phyloP scores from a whole-genome alignment of 2,797 vertebrate species.

The Tympanoctomys barrerae region DNA sequence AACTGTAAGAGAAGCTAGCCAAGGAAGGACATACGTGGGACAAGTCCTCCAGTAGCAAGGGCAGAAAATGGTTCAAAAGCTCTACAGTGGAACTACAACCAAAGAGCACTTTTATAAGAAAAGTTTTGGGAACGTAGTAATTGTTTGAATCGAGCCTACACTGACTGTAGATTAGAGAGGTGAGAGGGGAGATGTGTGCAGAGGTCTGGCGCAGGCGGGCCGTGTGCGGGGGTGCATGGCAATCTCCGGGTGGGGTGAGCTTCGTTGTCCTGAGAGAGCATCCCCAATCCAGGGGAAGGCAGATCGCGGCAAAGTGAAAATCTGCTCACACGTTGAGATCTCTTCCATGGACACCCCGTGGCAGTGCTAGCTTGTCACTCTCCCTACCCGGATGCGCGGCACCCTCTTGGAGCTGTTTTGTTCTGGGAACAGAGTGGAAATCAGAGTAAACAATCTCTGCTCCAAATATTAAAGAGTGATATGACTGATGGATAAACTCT shows the following conservation, averaged over 20 bases:
- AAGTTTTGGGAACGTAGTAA: background rate
- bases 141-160: background rate
- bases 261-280: background rate
- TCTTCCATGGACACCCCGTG: background rate
- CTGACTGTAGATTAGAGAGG: no score
- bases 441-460: background rate
- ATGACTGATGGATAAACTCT: background rate
- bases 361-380: background rate
- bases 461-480: background rate
- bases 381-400: background rate
- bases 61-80: background rate
- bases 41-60: background rate
- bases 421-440: background rate
- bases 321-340: background rate
- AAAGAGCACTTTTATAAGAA: background rate
- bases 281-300: fast-evolving
- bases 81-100: fast-evolving
- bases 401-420: background rate
- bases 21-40: background rate
- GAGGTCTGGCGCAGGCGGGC: fast-evolving
- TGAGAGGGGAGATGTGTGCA: fast-evolving
- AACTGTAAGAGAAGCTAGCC: background rate
- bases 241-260: no score
- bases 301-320: background rate
- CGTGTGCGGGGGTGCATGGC: fast-evolving